Conservation (phyloP, 2,797 vertebrate genomes). For the Onychomys torridus region DNA sequence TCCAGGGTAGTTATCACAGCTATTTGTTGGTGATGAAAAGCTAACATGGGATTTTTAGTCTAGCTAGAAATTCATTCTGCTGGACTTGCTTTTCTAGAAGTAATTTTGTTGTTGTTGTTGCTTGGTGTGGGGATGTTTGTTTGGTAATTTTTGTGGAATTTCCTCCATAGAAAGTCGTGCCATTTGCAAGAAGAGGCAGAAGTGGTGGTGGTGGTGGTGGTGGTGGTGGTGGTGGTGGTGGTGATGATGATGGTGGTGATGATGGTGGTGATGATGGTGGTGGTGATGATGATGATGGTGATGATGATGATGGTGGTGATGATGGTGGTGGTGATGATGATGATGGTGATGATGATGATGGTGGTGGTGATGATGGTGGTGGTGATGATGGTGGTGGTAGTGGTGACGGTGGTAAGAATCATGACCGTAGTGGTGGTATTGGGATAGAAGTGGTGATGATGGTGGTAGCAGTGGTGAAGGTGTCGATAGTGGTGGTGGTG, state of each 20-base stretch:
- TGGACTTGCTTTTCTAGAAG: neutral
- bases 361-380: rapidly evolving
- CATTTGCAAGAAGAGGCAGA: neutral
- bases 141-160: neutral
- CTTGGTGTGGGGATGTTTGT: neutral
- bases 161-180: neutral
- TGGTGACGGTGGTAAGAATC: neutral
- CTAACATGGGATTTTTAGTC: neutral
- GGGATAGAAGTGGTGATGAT: no score
- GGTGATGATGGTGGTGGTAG: rapidly evolving
- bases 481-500: no score
- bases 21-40: neutral
- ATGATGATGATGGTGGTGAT: neutral
- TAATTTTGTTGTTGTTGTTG: neutral
- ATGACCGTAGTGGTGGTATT: neutral
- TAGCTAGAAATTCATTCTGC: neutral
- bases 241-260: neutral
- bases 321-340: neutral
- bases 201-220: neutral
- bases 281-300: neutral
- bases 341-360: rapidly evolving
- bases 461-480: no score
- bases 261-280: neutral
- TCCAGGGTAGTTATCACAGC: neutral
- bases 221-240: no score